Percentiles rank a stretch among this genome's conserved stretches.
Evolutionary conservation across 2,888 invertebrate genomes (phyloP).

Genomic region (Polyommatus icarus): DNA sequence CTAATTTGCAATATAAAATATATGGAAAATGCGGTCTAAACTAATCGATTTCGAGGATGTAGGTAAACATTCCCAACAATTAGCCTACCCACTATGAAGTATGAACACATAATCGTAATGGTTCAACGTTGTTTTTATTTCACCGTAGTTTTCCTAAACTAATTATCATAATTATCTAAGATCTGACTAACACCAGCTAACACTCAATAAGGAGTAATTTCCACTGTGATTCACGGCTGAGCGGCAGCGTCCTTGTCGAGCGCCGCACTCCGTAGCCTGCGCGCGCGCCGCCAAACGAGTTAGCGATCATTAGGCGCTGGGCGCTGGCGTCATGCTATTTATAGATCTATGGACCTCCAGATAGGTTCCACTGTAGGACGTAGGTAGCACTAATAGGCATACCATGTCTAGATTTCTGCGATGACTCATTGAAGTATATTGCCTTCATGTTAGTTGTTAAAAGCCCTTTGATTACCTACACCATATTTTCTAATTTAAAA

Average conservation of each 20-base stretch:
- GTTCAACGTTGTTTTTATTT: not conserved
- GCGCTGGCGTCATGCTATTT: conserved; percentile 5
- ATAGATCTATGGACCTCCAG: not conserved
- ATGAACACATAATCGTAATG: not conserved
- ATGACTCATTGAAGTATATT: not conserved
- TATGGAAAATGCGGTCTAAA: not conserved
- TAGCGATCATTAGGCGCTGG: not conserved
- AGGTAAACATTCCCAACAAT: too few species aligned
- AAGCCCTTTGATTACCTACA: too few species aligned
- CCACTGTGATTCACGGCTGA: not conserved
- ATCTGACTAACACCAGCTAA: not conserved
- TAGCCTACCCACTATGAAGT: too few species aligned
- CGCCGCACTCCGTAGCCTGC: not conserved
- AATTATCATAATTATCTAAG: not conserved
- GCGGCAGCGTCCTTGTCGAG: not conserved
- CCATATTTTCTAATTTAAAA: not conserved
- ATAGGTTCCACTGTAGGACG: not conserved
- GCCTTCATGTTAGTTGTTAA: too few species aligned
- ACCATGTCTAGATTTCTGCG: not conserved
- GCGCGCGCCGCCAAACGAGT: not conserved
- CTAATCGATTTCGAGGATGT: too few species aligned
- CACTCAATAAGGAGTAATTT: not conserved
- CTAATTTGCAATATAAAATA: not conserved
- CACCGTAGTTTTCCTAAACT: not conserved
- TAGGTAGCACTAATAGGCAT: not conserved